These are phyloP conservation scores for Dromaius novaehollandiae DNA, from an alignment of 2,113 vertebrate species.

Conservation along the genomic window DNA sequence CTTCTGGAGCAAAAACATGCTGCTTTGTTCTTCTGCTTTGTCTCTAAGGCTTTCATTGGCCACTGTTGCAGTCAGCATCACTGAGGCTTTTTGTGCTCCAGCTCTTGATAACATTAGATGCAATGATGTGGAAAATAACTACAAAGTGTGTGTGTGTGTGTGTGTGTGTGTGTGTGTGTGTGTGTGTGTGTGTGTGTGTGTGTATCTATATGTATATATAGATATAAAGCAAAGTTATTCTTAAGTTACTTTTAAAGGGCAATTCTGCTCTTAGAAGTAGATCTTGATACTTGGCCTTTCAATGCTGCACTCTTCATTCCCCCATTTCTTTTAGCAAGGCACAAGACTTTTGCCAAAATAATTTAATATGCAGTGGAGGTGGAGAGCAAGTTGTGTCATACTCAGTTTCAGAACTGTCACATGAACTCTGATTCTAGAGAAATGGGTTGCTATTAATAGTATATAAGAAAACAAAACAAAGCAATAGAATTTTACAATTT, in stretches of 20 bases:
- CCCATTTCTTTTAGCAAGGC: background rate
- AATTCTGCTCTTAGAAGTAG: background rate
- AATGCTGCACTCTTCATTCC: background rate
- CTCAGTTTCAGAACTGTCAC: background rate
- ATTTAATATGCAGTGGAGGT: background rate
- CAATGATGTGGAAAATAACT: constrained; percentile 10
- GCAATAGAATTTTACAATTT: background rate
- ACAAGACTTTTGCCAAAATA: background rate
- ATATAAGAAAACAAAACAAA: background rate
- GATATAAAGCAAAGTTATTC: background rate
- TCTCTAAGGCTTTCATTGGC: background rate
- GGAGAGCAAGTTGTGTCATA: background rate
- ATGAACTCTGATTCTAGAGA: background rate
- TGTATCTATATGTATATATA: background rate
- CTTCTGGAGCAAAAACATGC: background rate
- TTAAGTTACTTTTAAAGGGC: background rate
- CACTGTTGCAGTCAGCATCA: background rate
- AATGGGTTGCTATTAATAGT: background rate
- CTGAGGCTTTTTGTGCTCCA: background rate
- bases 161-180: too few relatives aligned
- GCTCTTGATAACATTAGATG: background rate
- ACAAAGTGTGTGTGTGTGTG: background rate
- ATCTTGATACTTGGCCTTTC: background rate
- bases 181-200: too few relatives aligned
- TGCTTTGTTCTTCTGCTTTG: background rate